Base-by-base conservation (phyloP, 92 coral and sea anemone genomes). In the Bergia puertoricense region DNA sequence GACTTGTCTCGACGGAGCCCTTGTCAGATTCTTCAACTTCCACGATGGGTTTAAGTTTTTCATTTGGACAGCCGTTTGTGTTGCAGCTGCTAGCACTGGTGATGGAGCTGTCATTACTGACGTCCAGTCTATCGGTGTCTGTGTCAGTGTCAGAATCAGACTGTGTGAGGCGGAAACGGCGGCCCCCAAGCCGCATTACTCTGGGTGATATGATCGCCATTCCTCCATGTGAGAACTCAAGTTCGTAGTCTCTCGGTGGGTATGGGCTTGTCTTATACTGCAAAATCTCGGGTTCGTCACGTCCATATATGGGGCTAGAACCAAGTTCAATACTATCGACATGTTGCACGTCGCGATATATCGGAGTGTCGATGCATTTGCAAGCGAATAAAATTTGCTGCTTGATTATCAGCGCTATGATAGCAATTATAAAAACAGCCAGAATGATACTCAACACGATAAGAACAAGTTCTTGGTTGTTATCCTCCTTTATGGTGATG, bases 391-490 rank as follows among this genome's bases (percentile, higher is more conserved):
- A 79, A 65, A 93, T 79, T 50, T 92, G 94, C 83, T 93, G 96
- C 68, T 90, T 90, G 43, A 92, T 68, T 75, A 95, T 89, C 14
- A 95, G 95, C 72, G 90, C 86, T 39, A 91, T 85, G 43, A 95
- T 95, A 38, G 95, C 93, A 56, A 92, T 80, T 76, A 95, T 93
- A 15, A 95, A 93, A 3, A 95, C 81, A 45, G 96, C 96, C 15
- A 95, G 89, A 45, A 95, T 91, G 54, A 95, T 91, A 81, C 98
- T 92, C 9, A 95, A 86, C 74, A 95, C 88, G 80, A 95, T 95
- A n/a, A 93, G 96, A 66, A 95, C 95, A n/a, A 95, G 80, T 56
- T 95, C 95, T 79, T 95, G 98, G 71, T 95, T 92, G 88, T 89
- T 90, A 73, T 90, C 90, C 79, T 95, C 95, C 42, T 93, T 89